Base-by-base conservation (phyloP, 2,113 vertebrate species). In the Nematolebias whitei region DNA sequence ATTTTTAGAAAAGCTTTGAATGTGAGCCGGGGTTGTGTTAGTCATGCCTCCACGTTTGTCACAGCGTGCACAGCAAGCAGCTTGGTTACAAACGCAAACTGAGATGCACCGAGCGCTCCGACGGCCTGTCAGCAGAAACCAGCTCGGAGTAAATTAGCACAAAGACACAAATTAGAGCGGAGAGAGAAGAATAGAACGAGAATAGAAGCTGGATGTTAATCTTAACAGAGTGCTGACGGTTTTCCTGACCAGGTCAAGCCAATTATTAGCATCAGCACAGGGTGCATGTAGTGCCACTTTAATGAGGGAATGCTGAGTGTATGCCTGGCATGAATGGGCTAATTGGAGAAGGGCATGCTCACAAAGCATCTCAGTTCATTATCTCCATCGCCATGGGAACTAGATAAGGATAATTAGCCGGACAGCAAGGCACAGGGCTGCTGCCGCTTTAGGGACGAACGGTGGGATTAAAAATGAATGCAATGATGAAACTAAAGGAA, bases 321-420 rank as follows among this genome's bases (percentile, higher is more conserved):
- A 48, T 54, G 53, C 71, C 58, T 55, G 70, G 76, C 73, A 72
- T 58, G 68, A 49, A 29, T 43, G n/a, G 62, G 66, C 76, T 91
- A 89, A 87, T 88, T 91, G 85, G 80, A 45, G 54, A 63, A 73
- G 79, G 53, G 57, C 79, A 78, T 71, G 73, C 78, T 72, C 56
- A 66, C 43, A 52, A 76, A 66, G 65, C 80, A 80, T 63, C 78
- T 68, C 68, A 58, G 80, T 86, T 79, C 70, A 87, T 88, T 87
- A 90, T 89, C 80, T 76, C 63, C 26, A 70, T 80, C 45, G 47
- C 73, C 85, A 85, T 81, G 69, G 84, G 84, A 87, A 81, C 63
- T 41, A 72, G 84, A 85, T 83, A 79, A 74, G 76, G 64, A 81
- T 87, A 89, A 90, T 90, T 87, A 87, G 83, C 73, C 78, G 83